Conservation (phyloP, 2,797 vertebrate species). For the Carduelis carduelis region DNA sequence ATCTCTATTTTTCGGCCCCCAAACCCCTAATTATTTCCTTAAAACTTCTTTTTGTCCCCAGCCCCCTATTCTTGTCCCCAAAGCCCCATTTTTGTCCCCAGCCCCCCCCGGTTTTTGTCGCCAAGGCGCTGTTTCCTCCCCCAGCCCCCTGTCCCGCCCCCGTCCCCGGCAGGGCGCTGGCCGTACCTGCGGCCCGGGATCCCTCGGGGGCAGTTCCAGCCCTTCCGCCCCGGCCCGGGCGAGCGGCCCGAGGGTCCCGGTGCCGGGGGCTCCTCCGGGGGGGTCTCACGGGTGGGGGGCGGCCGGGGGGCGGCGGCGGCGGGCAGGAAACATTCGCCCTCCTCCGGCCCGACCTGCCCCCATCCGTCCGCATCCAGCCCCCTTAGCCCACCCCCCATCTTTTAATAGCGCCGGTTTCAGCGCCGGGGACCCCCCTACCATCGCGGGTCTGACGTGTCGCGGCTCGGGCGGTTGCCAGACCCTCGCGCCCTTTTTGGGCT, state of each 20-base stretch:
- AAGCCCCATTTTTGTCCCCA: fast-evolving
- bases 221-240: background rate
- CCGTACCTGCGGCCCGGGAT: background rate
- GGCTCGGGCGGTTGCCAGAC: background rate
- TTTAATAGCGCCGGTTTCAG: background rate
- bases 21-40: background rate
- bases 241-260: background rate
- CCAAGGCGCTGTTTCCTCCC: fast-evolving
- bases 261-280: too few relatives aligned
- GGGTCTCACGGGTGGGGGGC: too few relatives aligned
- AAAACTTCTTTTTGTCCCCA: background rate
- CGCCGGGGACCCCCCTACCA: background rate
- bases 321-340: slow-evolving; percentile 79
- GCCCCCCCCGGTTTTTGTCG: fast-evolving
- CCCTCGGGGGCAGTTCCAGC: background rate
- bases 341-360: slow-evolving; percentile 18
- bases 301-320: slow-evolving; percentile 62
- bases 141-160: background rate
- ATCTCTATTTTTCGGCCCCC: fast-evolving
- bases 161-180: background rate
- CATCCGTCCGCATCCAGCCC: background rate
- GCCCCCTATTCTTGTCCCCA: background rate
- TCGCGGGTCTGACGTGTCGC: background rate
- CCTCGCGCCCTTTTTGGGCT: background rate
- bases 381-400: background rate